Evolutionary conservation across 2,113 vertebrate genomes (phyloP), one percentile per base, ranked within the genome.

Genomic region (Eptatretus burgeri): DNA sequence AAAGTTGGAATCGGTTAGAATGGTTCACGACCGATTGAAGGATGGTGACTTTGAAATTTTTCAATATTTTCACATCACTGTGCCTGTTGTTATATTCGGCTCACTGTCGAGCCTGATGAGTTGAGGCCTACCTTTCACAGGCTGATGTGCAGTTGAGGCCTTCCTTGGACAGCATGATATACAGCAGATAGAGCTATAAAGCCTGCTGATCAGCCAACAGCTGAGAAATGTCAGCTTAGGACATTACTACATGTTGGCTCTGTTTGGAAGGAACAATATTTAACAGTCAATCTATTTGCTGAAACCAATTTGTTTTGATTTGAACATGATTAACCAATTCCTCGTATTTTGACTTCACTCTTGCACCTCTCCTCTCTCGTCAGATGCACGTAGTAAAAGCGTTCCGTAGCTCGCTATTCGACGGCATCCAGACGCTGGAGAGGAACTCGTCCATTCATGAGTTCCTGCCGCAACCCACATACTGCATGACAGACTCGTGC

Each of bases 381-480:
- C 56, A 60, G 56, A 60, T 60, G n/a, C 56, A 60, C 56, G 56
- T 60, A 60, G 56, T 60, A 60, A 60, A 20, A 60, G 56, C 56
- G 56, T 60, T 60, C 56, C 56, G 56, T 60, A 60, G 56, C 11
- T 12, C 56, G 56, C 56, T 60, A n/a, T 60, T 60, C 56, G 56
- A 60, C 10, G 56, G 56, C n/a, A 17, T 60, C 56, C 56, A 60
- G 12, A 60, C n/a, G 10, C 56, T 12, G n/a, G 56, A 60, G n/a
- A n/a, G n/a, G n/a, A 60, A 2, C 56, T n/a, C 56, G n/a, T 60
- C 56, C 56, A 60, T 60, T 12, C 56, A 60, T 12, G 56, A 60
- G 56, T 60, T 60, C 56, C n/a, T 60, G 56, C 20, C 56, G 10
- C n/a, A 17, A 20, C 56, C 56, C 10, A 10, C 56, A n/a, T 60